Percentiles rank a stretch among this genome's conserved stretches.
These are phyloP conservation scores for Drosophila diplacantha DNA, from an alignment of 2,888 invertebrate species.

Conservation along the genomic window DNA sequence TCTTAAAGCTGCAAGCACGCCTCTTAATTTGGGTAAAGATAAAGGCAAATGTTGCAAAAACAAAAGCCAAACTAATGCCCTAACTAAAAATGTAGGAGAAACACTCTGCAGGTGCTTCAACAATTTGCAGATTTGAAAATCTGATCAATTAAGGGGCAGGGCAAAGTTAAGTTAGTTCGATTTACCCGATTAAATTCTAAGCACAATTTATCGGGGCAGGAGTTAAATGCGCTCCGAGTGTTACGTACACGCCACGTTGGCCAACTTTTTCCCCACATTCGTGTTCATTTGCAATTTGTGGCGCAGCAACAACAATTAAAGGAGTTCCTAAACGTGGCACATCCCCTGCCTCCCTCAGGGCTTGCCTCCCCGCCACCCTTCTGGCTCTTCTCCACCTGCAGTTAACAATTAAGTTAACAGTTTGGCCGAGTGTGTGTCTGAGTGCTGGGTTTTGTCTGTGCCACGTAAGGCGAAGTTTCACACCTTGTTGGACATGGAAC, in stretches of 20 bases:
- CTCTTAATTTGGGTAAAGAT: neutral
- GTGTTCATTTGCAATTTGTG: slow-evolving; percentile 72
- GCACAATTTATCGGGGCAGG: slow-evolving; percentile 61
- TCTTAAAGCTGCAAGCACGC: neutral
- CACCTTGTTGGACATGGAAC: slow-evolving; percentile 28
- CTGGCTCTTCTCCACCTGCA: slow-evolving; percentile 18
- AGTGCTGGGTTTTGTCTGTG: slow-evolving; percentile 26
- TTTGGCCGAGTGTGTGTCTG: slow-evolving; percentile 38
- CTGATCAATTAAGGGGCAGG: slow-evolving; percentile 31
- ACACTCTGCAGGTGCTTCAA: slow-evolving; percentile 1
- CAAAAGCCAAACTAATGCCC: neutral
- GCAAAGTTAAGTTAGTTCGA: slow-evolving; percentile 45
- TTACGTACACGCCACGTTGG: slow-evolving; percentile 56
- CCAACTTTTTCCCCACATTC: slow-evolving; percentile 56
- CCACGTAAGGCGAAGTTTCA: slow-evolving; percentile 23
- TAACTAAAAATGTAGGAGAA: neutral
- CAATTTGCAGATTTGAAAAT: slow-evolving; percentile 25
- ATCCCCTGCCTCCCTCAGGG: slow-evolving; percentile 18
- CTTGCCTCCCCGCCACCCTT: neutral
- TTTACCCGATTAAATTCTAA: slow-evolving; percentile 69
- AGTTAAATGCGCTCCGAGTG: slow-evolving; percentile 52
- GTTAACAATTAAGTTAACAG: slow-evolving; percentile 70
- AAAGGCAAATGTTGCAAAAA: neutral
- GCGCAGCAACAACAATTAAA: slow-evolving; percentile 64
- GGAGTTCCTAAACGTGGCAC: slow-evolving; percentile 53